These are phyloP conservation scores for Alentia gelatinosa DNA, from an alignment of 2,888 invertebrate species.

Conservation along the genomic window DNA sequence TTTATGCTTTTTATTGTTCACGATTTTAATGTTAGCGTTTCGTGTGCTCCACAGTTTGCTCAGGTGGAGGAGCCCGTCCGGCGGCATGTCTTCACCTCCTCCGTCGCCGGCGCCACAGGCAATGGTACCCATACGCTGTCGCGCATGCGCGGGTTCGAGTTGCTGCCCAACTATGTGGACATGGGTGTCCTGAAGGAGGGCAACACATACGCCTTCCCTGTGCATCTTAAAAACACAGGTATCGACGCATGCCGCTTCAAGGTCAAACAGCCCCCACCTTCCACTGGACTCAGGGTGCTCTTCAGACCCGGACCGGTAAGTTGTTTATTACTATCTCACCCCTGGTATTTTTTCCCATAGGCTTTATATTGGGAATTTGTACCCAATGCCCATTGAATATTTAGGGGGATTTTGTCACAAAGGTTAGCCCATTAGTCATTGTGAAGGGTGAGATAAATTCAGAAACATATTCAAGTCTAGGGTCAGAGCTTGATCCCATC, in stretches of 20 bases:
- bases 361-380: too few relatives aligned
- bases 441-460: too few relatives aligned
- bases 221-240: conserved; percentile 79
- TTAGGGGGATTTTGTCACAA: too few relatives aligned
- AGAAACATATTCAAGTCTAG: too few relatives aligned
- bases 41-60: conserved; percentile 74
- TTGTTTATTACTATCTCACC: conserved; percentile 41
- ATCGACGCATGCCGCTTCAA: conserved; percentile 80
- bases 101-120: conserved; percentile 74
- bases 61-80: conserved; percentile 78
- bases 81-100: conserved; percentile 74
- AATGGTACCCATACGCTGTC: conserved; percentile 71
- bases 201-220: conserved; percentile 75
- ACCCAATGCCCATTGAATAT: too few relatives aligned
- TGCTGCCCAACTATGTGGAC: conserved; percentile 77
- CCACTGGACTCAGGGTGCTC: conserved; percentile 78
- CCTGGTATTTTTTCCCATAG: too few relatives aligned
- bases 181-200: conserved; percentile 80
- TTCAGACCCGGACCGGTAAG: conserved; percentile 79
- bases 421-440: too few relatives aligned
- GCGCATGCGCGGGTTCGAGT: conserved; percentile 76
- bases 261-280: conserved; percentile 79
- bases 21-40: too few relatives aligned
- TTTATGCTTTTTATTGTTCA: too few relatives aligned
- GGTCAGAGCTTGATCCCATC: too few relatives aligned